phyloP scores from a whole-genome alignment of 2,888 invertebrate genomes.

The Escarpia spicata region DNA sequence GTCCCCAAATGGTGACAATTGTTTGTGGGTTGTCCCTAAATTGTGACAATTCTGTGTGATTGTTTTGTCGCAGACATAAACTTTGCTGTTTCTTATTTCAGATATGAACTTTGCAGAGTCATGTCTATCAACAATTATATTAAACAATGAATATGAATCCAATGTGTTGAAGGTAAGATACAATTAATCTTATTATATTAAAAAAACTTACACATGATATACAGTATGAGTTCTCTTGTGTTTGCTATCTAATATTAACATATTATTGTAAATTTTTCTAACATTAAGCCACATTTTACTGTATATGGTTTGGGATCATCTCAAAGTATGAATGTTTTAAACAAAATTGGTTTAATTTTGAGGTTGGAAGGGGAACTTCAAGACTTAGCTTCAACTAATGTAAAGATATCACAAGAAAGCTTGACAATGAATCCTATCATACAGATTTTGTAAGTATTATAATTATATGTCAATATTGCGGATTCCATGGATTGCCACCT shows the following conservation, averaged over 20 bases:
- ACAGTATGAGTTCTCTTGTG: neutral
- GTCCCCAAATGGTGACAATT: neutral
- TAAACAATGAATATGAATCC: conserved; percentile 59
- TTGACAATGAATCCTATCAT: no score
- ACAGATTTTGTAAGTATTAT: no score
- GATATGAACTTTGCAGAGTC: conserved; percentile 58
- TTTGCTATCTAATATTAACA: neutral
- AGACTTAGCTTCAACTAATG: no score
- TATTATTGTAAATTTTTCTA: neutral
- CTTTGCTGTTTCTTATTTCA: conserved; percentile 51
- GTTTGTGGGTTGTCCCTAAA: neutral
- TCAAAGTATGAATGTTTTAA: neutral
- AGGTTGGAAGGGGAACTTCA: no score
- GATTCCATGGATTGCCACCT: no score
- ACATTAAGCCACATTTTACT: neutral
- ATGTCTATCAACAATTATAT: conserved; percentile 47
- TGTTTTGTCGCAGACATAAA: conserved; percentile 44
- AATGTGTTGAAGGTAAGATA: conserved; percentile 53
- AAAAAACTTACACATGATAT: neutral
- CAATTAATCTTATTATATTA: neutral
- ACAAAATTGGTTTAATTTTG: no score
- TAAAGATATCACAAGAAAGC: no score
- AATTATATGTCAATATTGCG: no score
- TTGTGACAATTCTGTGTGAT: neutral
- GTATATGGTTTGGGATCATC: conserved; percentile 8